Evolutionary conservation across 1,140 invertebrate genomes (phyloP), one percentile per base, ranked within the genome.

Genomic region (Zaprionus ornatus): DNA sequence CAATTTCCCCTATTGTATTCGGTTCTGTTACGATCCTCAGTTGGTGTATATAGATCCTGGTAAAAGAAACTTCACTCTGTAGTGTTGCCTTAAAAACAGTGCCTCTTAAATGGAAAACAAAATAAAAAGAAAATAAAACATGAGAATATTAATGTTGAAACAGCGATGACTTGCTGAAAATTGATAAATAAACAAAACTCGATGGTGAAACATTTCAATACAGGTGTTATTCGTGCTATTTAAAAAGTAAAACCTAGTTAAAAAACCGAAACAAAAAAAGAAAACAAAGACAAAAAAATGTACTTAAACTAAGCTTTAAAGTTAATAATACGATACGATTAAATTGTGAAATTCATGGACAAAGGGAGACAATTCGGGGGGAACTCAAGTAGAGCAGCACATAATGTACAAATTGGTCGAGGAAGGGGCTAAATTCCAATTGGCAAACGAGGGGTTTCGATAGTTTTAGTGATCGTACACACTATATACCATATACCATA

Each of bases 1-100:
- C 23, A 61, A 52, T 72, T 86, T 87, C 79, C 71, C 72, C 27
- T 42, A 12, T 23, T 29, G 15, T 23, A 32, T 50, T 82, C 37
- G 3, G 45, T 75, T 78, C 1, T 35, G 9, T 45, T 71, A 56
- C 7, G 15, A 65, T 63, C 48, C 35, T 68, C 12, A 29, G 63
- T 73, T 27, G 21, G 29, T 77, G 71, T 70, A 86, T 42, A 77
- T 68, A 79, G 55, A 79, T 67, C 71, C 79, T 85, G 60, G 72
- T 87, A 75, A 71, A 74, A 65, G 61, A 62, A 87, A 84, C 91
- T 92, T 91, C 91, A 92, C 91, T 92, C 81, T 92, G 91, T 92
- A 92, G 91, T 90, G 85, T 91, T 92, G 92, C 92, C 92, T 92
- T 92, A 92, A 82, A 91, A 91, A 92, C 91, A 92, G 92, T 92